These are phyloP conservation scores for Zaprionus vittiger DNA, from an alignment of 1,140 invertebrate genomes.

Conservation along the genomic window DNA sequence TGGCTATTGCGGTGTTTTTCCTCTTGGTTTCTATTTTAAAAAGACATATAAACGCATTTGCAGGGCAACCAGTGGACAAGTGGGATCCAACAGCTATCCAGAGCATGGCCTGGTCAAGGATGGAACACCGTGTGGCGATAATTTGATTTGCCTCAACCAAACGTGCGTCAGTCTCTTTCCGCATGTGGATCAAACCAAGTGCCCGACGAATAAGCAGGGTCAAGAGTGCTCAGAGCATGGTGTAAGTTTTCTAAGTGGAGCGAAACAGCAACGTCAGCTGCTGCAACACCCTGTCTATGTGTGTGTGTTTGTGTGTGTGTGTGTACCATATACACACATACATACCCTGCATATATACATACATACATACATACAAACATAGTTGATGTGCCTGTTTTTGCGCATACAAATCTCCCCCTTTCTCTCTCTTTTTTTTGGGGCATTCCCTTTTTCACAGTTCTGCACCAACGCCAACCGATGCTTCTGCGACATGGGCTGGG, in stretches of 20 bases:
- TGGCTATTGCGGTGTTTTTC: background rate
- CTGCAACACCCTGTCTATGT: background rate
- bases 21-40: background rate
- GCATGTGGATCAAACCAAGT: conserved; percentile 92
- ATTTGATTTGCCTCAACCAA: conserved; percentile 96
- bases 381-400: background rate
- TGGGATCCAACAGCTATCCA: conserved; percentile 87
- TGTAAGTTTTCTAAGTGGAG: conserved; percentile 87
- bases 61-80: conserved; percentile 89
- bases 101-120: conserved; percentile 92
- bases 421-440: background rate
- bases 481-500: conserved; percentile 95
- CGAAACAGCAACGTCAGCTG: background rate
- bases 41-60: conserved; percentile 35
- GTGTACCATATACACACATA: conserved; percentile 3
- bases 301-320: background rate
- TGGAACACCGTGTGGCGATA: conserved; percentile 96
- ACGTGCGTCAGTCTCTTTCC: conserved; percentile 93
- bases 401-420: background rate
- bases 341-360: background rate
- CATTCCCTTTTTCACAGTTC: conserved; percentile 86
- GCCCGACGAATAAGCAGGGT: conserved; percentile 94
- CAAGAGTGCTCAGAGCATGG: conserved; percentile 97
- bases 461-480: conserved; percentile 97
- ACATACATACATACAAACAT: background rate